These are phyloP conservation scores for Protaetia brevitarsis DNA, from an alignment of 1,140 invertebrate genomes.

Conservation along the genomic window DNA sequence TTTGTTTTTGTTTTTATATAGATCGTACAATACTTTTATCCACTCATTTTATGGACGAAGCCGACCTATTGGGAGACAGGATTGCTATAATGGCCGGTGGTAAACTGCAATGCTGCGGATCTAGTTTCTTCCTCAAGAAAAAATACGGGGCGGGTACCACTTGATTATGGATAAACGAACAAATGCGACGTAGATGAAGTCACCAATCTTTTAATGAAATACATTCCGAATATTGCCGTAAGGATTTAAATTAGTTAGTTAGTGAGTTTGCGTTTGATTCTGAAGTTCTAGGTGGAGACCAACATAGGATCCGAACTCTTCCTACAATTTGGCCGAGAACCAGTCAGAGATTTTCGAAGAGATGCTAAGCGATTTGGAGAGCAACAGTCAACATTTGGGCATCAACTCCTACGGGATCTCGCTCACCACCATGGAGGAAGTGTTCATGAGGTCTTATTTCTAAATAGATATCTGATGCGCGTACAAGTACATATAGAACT, in stretches of 20 bases:
- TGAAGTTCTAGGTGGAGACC: constrained; percentile 42
- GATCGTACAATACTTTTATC: constrained; percentile 76
- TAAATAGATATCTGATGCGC: constrained; percentile 33
- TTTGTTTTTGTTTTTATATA: too few relatives aligned
- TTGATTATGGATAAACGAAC: constrained; percentile 51
- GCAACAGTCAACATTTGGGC: constrained; percentile 58
- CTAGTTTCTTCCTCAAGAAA: constrained; percentile 81
- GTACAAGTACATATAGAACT: constrained; percentile 22
- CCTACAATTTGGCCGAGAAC: constrained; percentile 57
- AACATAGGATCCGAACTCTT: constrained; percentile 57
- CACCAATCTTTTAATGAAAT: constrained; percentile 40
- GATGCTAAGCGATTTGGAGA: constrained; percentile 65
- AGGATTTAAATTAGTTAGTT: background rate
- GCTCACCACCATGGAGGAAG: constrained; percentile 85
- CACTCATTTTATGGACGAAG: constrained; percentile 98
- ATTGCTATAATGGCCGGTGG: constrained; percentile 85
- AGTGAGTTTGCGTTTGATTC: background rate
- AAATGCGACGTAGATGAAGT: constrained; percentile 53
- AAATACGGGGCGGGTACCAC: constrained; percentile 68
- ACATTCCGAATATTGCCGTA: background rate
- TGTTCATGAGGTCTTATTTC: constrained; percentile 78
- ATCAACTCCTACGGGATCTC: constrained; percentile 67
- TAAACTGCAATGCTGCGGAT: constrained; percentile 73
- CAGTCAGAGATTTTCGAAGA: constrained; percentile 53
- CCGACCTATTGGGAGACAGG: constrained; percentile 87